Evolutionary conservation across 2,888 invertebrate species (phyloP), one percentile per base, ranked within the genome.

Genomic region (Cerastis leucographa): DNA sequence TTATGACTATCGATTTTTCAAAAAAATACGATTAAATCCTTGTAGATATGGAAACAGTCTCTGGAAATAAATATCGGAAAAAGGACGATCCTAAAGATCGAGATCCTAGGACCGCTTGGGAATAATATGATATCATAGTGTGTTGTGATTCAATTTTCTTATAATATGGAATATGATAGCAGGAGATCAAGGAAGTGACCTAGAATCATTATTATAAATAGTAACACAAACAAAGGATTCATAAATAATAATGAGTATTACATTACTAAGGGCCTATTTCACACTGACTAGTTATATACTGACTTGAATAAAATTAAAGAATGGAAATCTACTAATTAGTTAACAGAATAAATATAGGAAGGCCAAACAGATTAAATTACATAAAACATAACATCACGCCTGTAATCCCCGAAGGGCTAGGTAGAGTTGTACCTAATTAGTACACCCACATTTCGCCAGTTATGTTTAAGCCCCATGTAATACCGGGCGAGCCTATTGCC

Each of bases 161-260:
- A 67, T 54, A 67, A 8, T 49, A 64, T 64, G 54, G 17, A 25
- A 67, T n/a, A 25, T 42, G 76, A 81, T 79, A 68, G 54, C 54
- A 46, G 62, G 8, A 56, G 76, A 67, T 79, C 82, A 82, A 79
- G 82, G 82, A 40, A 56, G 35, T 69, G 79, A 68, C 83, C 79
- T 51, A 69, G 49, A 17, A 76, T 59, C 40, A 66, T 59, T 25
- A 69, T 82, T 40, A 59, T 59, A 51, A 25, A n/a, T 67, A 44
- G 14, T 74, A n/a, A 42, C 42, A 49, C 29, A 42, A n/a, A 72
- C 62, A 74, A 73, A 73, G 54, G 54, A 80, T 42, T 64, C 29
- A 19, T n/a, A 42, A 40, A 56, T 17, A 11, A 22, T 40, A 11
- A 22, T 40, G 19, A 51, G 67, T 40, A 22, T 35, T 35, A 29